A percentile compares a stretch with the other conserved stretches of the same genome.
These are phyloP conservation scores for Epizoanthus rinbou DNA, from an alignment of 92 coral and sea anemone genomes.

Conservation along the genomic window DNA sequence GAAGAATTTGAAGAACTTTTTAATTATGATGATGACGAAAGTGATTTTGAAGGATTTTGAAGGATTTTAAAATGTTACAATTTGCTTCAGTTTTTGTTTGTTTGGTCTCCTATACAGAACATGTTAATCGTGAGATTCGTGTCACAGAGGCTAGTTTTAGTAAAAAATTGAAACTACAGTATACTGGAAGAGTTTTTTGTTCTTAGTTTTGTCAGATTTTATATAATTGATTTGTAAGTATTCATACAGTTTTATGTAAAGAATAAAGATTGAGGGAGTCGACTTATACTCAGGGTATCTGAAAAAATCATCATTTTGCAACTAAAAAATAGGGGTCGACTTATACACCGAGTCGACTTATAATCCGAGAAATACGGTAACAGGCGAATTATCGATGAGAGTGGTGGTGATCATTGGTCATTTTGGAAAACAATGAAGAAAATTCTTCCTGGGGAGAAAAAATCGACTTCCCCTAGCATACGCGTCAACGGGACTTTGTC, in stretches of 20 bases:
- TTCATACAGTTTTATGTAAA: slow-evolving; percentile 6
- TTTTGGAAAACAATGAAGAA: too few species aligned
- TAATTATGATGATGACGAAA: slow-evolving; percentile 25
- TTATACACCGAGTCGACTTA: slow-evolving; percentile 11
- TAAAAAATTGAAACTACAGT: slow-evolving; percentile 21
- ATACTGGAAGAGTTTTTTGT: slow-evolving; percentile 27
- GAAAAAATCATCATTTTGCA: neutral
- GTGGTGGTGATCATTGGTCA: too few species aligned
- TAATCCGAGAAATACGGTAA: slow-evolving; percentile 13
- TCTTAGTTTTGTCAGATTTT: slow-evolving; percentile 28
- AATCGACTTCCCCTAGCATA: too few species aligned
- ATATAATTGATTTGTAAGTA: slow-evolving; percentile 10
- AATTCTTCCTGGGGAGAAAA: too few species aligned
- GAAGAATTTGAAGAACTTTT: slow-evolving; percentile 11
- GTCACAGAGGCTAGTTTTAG: slow-evolving; percentile 28
- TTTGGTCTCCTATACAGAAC: slow-evolving; percentile 27
- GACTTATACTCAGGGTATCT: slow-evolving; percentile 19
- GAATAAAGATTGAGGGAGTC: slow-evolving; percentile 14
- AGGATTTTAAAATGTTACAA: neutral
- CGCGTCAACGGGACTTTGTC: slow-evolving; percentile 34
- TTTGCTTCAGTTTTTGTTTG: neutral
- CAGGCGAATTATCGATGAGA: too few species aligned
- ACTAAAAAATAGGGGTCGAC: neutral
- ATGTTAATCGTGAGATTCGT: slow-evolving; percentile 25
- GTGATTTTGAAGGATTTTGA: slow-evolving; percentile 28